These are phyloP conservation scores for Hafferia zeledoni DNA, from an alignment of 2,797 vertebrate species.

Conservation along the genomic window DNA sequence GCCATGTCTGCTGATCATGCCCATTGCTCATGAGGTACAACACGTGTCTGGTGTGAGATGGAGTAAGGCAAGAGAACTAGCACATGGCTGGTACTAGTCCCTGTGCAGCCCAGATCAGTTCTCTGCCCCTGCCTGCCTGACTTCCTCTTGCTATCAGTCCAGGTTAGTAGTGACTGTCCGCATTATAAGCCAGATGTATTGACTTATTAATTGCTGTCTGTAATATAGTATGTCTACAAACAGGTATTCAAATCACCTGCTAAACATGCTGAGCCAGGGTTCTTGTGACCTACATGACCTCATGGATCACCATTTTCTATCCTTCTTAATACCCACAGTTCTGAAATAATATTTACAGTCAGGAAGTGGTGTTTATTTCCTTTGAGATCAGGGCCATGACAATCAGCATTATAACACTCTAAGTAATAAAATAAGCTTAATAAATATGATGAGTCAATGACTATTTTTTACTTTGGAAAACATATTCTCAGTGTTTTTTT, in stretches of 20 bases:
- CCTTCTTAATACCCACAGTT: background rate
- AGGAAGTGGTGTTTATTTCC: background rate
- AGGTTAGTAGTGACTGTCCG: background rate
- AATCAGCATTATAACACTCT: background rate
- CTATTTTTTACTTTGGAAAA: background rate
- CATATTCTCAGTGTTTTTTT: background rate
- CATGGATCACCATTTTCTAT: background rate
- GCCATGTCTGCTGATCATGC: fast-evolving
- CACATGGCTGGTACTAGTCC: no score
- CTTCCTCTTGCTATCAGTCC: background rate
- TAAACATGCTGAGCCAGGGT: background rate
- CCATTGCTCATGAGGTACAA: background rate
- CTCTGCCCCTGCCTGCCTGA: background rate
- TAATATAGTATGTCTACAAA: background rate
- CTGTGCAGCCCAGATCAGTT: background rate
- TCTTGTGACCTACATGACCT: background rate
- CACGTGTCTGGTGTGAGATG: background rate
- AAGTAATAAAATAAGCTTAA: background rate
- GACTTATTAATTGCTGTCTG: background rate
- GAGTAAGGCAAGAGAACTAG: background rate
- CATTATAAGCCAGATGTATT: background rate
- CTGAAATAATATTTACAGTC: background rate
- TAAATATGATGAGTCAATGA: background rate
- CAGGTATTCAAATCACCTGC: background rate
- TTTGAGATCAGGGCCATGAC: background rate